A percentile compares a stretch with the other conserved stretches of the same genome.
phyloP scores from a whole-genome alignment of 2,797 vertebrate genomes.

The Chloroceryle inda region DNA sequence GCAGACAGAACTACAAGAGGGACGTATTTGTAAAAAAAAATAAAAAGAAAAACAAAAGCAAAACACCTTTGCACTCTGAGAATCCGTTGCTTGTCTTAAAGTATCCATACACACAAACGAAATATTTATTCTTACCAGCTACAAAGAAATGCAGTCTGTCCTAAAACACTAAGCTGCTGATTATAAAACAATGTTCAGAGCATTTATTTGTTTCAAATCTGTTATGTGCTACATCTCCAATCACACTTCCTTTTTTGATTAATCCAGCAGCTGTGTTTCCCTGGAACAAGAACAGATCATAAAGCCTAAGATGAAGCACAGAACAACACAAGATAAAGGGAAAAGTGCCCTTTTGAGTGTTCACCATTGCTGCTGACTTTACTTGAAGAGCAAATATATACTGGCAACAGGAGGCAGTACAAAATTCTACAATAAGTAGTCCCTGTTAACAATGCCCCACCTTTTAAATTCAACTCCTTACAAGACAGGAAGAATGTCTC shows the following conservation, averaged over 20 bases:
- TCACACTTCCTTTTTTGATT: conserved; percentile 58
- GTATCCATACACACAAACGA: not conserved
- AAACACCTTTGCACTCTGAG: not conserved
- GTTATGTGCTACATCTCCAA: not conserved
- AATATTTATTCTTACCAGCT: not conserved
- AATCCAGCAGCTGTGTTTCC: conserved; percentile 59
- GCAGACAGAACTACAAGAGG: not conserved
- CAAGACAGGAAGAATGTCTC: not conserved
- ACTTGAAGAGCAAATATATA: not conserved
- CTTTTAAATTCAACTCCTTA: not conserved
- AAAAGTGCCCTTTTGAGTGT: not conserved
- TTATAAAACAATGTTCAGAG: not conserved
- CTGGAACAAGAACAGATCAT: conserved; percentile 44
- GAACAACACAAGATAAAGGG: conserved; percentile 23
- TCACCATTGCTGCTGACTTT: not conserved
- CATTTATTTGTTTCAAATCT: conserved; percentile 11
- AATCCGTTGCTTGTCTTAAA: not conserved
- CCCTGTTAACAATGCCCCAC: not conserved
- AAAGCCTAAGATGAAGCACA: conserved; percentile 33
- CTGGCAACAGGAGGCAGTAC: not conserved
- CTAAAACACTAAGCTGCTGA: not conserved
- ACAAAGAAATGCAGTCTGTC: not conserved
- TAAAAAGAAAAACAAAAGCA: not conserved
- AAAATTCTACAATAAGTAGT: not conserved
- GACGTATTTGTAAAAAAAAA: not conserved